These are phyloP conservation scores for Pseudorectes ferrugineus DNA, from an alignment of 2,113 vertebrate genomes.

Conservation along the genomic window DNA sequence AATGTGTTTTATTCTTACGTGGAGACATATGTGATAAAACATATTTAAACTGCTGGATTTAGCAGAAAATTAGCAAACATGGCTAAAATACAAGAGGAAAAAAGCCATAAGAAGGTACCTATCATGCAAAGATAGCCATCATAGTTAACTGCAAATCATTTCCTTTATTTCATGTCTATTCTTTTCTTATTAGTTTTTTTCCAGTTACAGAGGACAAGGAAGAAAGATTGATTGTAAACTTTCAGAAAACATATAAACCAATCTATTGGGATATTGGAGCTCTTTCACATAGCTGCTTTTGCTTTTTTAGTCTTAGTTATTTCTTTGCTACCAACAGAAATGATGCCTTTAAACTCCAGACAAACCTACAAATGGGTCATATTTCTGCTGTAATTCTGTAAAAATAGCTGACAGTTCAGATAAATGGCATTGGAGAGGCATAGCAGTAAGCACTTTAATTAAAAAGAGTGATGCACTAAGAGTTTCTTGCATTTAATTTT, in stretches of 20 bases:
- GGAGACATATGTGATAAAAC: background rate
- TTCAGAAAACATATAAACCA: background rate
- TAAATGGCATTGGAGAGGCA: background rate
- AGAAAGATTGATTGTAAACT: background rate
- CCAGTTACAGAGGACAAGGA: background rate
- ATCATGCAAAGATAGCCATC: background rate
- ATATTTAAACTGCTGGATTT: background rate
- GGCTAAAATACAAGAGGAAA: background rate
- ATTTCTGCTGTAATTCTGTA: background rate
- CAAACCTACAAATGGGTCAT: background rate
- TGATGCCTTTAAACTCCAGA: background rate
- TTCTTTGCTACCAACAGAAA: background rate
- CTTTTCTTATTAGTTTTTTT: background rate
- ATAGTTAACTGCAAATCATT: background rate
- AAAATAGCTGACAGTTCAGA: background rate
- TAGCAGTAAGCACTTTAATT: background rate
- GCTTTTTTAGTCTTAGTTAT: background rate
- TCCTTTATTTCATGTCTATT: background rate
- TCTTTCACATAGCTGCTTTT: background rate
- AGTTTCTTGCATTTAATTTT: background rate
- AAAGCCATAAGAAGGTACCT: background rate
- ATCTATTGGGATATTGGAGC: background rate
- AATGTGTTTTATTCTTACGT: background rate
- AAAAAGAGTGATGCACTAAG: background rate
- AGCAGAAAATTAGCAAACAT: background rate